Conservation (phyloP, 1,140 invertebrate genomes). For the Micrasema longulum region DNA sequence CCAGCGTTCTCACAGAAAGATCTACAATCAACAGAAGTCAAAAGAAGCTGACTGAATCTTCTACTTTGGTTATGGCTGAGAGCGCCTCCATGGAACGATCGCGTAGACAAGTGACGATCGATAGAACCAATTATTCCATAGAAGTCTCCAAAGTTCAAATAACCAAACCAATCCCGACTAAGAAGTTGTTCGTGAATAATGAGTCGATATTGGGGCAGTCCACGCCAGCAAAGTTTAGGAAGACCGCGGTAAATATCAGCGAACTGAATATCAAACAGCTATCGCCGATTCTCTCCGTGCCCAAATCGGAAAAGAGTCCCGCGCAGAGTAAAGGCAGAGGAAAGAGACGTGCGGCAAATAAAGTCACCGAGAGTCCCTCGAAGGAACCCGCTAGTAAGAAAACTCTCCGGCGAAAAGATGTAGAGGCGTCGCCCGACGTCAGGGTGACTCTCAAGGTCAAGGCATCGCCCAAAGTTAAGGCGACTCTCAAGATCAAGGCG, state of each 20-base stretch:
- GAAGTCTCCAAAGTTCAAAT: slow-evolving; percentile 44
- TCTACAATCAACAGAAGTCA: slow-evolving; percentile 3
- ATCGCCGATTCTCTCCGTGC: slow-evolving; percentile 44
- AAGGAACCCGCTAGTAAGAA: neutral
- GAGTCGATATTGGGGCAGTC: slow-evolving; percentile 50
- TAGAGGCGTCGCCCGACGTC: neutral
- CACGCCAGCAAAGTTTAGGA: slow-evolving; percentile 42
- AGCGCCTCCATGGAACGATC: slow-evolving; percentile 32
- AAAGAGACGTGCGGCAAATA: neutral
- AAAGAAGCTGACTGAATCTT: slow-evolving; percentile 15
- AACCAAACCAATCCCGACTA: slow-evolving; percentile 4
- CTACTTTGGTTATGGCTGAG: slow-evolving; percentile 28
- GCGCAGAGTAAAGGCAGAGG: neutral
- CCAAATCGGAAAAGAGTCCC: neutral
- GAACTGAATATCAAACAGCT: slow-evolving; percentile 43
- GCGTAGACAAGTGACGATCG: slow-evolving; percentile 44
- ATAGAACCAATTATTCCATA: slow-evolving; percentile 46
- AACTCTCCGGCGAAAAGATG: neutral
- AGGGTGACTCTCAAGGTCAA: neutral
- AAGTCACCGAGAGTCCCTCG: neutral
- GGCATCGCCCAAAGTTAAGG: neutral
- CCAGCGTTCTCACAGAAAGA: neutral
- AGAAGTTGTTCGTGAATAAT: neutral
- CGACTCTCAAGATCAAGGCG: neutral
- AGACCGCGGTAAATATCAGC: slow-evolving; percentile 13